Evolutionary conservation across 2,113 vertebrate genomes (phyloP).

Genomic region (Gallinago paraguaiae): DNA sequence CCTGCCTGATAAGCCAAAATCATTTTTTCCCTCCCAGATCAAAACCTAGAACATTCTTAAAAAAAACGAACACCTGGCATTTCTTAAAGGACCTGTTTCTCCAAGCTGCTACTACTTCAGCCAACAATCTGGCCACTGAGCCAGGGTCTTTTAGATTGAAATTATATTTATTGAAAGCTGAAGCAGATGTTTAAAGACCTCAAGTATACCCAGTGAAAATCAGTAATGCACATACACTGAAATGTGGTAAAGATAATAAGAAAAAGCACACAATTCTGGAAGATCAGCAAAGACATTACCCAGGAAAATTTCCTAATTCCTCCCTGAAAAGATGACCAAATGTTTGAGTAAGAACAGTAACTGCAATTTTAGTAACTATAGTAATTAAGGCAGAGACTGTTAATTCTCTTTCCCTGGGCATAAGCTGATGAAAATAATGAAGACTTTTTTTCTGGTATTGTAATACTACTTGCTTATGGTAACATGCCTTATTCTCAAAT

Average conservation of each 20-base stretch:
- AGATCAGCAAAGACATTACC: not conserved
- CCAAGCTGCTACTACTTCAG: not conserved
- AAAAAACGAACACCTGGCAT: not conserved
- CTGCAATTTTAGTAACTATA: not conserved
- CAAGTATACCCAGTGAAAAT: not conserved
- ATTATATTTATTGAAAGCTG: not conserved
- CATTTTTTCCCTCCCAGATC: fast-evolving
- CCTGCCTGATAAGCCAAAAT: not conserved
- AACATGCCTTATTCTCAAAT: not conserved
- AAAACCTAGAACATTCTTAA: not conserved
- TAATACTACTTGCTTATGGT: not conserved
- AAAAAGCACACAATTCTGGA: not conserved
- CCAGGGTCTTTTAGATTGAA: not conserved
- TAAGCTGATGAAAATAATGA: not conserved
- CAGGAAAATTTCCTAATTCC: not conserved
- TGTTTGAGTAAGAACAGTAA: not conserved
- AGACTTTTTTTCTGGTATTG: not conserved
- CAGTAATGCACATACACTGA: not conserved
- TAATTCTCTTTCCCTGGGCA: not conserved
- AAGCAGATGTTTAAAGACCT: not conserved
- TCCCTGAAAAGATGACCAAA: not conserved
- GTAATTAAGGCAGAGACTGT: not conserved
- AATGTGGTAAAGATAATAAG: not conserved
- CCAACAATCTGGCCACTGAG: not conserved
- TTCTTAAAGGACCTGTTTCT: not conserved